These are phyloP conservation scores for Danionella dracula DNA, from an alignment of 2,797 vertebrate species.

Conservation along the genomic window DNA sequence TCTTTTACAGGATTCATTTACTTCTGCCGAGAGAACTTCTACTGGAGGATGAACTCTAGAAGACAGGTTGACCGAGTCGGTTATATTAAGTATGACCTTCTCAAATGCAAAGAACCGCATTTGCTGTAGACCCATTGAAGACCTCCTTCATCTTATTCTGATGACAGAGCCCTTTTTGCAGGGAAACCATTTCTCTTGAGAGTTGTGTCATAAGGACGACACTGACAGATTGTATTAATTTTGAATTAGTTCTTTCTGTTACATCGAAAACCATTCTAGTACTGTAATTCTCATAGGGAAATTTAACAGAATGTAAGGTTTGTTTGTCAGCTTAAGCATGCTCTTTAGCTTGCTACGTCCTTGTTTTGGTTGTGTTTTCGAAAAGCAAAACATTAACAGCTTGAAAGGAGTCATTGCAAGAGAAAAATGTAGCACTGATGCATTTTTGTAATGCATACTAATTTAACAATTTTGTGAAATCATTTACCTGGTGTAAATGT, in stretches of 20 bases:
- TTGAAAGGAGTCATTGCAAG: not conserved
- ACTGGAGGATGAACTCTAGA: conserved; percentile 82
- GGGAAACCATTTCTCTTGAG: conserved; percentile 11
- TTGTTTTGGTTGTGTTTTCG: not conserved
- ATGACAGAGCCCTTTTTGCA: conserved; percentile 2
- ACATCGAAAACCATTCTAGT: conserved; percentile 4
- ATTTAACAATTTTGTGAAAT: conserved; percentile 38
- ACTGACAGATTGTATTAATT: conserved; percentile 19
- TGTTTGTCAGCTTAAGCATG: conserved; percentile 7
- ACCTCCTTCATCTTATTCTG: not conserved
- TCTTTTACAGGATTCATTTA: conserved; percentile 72
- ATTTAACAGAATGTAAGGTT: conserved; percentile 4
- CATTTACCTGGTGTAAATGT: conserved; percentile 70
- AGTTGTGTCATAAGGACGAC: not conserved
- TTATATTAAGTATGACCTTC: conserved; percentile 82
- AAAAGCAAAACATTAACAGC: too few species aligned
- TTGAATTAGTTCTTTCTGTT: conserved; percentile 9
- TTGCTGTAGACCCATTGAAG: not conserved
- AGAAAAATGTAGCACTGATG: not conserved
- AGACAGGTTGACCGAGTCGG: conserved; percentile 84
- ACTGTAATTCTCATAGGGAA: conserved; percentile 12
- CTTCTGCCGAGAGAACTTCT: conserved; percentile 84
- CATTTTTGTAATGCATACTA: too few species aligned
- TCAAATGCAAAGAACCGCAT: conserved; percentile 65
- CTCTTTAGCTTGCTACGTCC: not conserved